phyloP scores from a whole-genome alignment of 2,797 vertebrate genomes.

The Lacerta bilineata region DNA sequence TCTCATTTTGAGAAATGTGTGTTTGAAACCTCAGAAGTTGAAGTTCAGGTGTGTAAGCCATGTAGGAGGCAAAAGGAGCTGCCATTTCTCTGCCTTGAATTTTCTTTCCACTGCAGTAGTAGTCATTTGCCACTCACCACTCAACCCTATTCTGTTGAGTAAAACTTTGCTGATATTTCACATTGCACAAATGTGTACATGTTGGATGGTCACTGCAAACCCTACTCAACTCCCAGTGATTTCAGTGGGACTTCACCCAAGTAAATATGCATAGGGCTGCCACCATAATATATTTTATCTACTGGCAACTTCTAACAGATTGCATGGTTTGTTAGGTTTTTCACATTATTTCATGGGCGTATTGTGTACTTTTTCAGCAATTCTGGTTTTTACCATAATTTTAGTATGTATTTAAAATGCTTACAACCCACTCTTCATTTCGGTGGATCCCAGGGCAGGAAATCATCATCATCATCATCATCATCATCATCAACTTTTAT shows the following conservation, averaged over 20 bases:
- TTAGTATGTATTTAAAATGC: not conserved
- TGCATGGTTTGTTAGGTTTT: not conserved
- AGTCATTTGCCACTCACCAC: not conserved
- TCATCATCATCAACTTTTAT: no score
- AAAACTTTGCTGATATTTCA: not conserved
- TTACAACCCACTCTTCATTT: not conserved
- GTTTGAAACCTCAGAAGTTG: conserved; percentile 84
- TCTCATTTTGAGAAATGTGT: conserved; percentile 85
- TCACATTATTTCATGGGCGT: not conserved
- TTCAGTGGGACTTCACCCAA: not conserved
- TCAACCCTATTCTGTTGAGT: not conserved
- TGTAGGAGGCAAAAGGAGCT: not conserved
- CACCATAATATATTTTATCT: not conserved
- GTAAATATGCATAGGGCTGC: not conserved
- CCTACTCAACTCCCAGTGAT: not conserved
- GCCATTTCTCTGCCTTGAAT: not conserved
- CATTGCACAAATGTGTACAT: not conserved
- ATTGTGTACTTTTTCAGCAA: not conserved
- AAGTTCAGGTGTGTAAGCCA: conserved; percentile 81
- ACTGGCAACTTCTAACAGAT: not conserved
- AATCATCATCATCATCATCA: no score
- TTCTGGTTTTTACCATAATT: not conserved
- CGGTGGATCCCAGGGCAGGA: not conserved
- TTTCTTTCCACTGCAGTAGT: not conserved
- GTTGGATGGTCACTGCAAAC: not conserved